phyloP scores from a whole-genome alignment of 2,888 invertebrate genomes.

The Heptascelio sp. region DNA sequence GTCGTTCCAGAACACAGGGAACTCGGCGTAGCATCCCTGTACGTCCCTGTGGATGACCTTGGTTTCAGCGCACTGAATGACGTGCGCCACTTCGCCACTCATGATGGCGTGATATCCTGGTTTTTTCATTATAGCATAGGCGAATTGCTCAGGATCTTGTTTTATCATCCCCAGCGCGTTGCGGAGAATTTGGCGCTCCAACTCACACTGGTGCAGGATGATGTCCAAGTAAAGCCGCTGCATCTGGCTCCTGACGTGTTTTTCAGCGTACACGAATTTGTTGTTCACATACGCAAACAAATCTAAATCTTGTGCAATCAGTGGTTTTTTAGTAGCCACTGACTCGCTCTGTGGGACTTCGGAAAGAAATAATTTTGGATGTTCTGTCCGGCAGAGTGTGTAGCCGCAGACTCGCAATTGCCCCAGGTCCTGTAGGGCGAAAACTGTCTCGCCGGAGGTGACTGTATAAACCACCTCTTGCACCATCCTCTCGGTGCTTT shows the following conservation, averaged over 20 bases:
- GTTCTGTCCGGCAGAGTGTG: slow-evolving; percentile 31
- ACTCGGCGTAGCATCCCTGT: slow-evolving; percentile 60
- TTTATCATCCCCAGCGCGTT: slow-evolving; percentile 73
- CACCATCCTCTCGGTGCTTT: background rate
- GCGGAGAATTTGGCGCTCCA: slow-evolving; percentile 72
- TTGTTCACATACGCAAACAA: slow-evolving; percentile 69
- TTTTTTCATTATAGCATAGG: slow-evolving; percentile 67
- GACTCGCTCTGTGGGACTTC: background rate
- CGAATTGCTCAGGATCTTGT: slow-evolving; percentile 72
- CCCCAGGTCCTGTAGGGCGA: no score
- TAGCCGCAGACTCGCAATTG: slow-evolving; percentile 29
- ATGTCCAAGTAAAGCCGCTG: slow-evolving; percentile 67
- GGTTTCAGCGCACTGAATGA: slow-evolving; percentile 73
- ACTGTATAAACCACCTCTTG: no score
- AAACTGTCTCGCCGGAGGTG: no score
- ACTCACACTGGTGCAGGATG: slow-evolving; percentile 68
- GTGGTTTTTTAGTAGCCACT: background rate
- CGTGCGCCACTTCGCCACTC: slow-evolving; percentile 74
- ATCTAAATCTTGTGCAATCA: slow-evolving; percentile 52
- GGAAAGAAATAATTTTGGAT: slow-evolving; percentile 44
- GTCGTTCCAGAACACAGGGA: slow-evolving; percentile 4
- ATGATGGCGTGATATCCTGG: slow-evolving; percentile 73
- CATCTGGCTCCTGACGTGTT: slow-evolving; percentile 66
- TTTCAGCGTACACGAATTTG: slow-evolving; percentile 75
- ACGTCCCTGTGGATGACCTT: slow-evolving; percentile 60